Percentiles rank a stretch among this genome's conserved stretches.
These are phyloP conservation scores for Daboia siamensis DNA, from an alignment of 2,113 vertebrate species.

Conservation along the genomic window DNA sequence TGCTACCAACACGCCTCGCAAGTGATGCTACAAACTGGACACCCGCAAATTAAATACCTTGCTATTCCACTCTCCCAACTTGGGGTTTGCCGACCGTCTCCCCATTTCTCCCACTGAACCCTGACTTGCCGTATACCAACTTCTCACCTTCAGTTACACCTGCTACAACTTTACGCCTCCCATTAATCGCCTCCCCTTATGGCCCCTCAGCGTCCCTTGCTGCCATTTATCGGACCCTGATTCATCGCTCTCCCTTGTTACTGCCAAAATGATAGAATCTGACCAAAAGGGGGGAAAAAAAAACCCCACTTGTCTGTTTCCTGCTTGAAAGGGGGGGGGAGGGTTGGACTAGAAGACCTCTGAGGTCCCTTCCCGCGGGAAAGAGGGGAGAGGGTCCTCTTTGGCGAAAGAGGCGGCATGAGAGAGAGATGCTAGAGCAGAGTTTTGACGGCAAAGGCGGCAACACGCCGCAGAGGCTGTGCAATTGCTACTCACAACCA, in stretches of 20 bases:
- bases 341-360: neutral
- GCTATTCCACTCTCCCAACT: too few species aligned
- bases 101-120: too few species aligned
- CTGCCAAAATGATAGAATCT: neutral
- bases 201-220: neutral
- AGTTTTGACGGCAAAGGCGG: neutral
- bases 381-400: neutral
- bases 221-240: neutral
- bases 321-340: neutral
- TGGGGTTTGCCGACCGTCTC: too few species aligned
- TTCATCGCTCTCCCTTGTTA: neutral
- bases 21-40: neutral
- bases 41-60: rapidly evolving
- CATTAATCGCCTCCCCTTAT: neutral
- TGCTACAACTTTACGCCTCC: neutral
- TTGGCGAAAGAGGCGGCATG: neutral
- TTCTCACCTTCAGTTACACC: neutral
- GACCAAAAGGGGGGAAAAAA: neutral
- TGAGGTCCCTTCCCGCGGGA: neutral
- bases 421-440: neutral
- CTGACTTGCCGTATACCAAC: neutral
- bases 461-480: neutral
- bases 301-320: neutral
- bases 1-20: neutral
- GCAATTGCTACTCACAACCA: too few species aligned